A percentile compares a stretch with the other conserved stretches of the same genome.
Evolutionary conservation across 2,888 invertebrate genomes (phyloP).

Genomic region (Cancer borealis): DNA sequence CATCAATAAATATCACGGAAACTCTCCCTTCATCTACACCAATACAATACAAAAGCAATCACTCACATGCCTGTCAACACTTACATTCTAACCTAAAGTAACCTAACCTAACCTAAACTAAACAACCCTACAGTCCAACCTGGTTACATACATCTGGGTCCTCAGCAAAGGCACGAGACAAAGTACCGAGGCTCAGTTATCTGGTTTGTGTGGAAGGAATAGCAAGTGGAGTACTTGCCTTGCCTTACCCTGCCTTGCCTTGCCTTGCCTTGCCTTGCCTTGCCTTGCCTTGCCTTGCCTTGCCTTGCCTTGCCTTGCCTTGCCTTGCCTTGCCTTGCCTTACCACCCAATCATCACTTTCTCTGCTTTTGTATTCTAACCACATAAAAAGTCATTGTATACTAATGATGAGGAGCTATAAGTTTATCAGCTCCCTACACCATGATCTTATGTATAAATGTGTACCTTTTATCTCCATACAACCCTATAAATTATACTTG

Average conservation of each 20-base stretch:
- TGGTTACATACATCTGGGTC: not conserved
- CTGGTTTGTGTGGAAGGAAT: not conserved
- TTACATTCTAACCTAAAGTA: not conserved
- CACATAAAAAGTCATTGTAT: not conserved
- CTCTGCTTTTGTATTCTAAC: not conserved
- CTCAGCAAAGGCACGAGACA: not conserved
- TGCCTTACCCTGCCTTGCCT: not conserved
- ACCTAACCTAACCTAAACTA: not conserved
- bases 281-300: not conserved
- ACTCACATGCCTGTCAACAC: not conserved
- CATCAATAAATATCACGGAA: not conserved
- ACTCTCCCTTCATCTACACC: not conserved
- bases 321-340: not conserved
- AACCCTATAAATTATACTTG: not conserved
- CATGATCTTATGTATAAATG: not conserved
- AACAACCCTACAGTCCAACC: not conserved
- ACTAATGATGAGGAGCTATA: not conserved
- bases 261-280: not conserved
- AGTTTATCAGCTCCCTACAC: not conserved
- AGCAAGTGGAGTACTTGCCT: not conserved
- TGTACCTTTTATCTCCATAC: not conserved
- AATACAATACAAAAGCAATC: not conserved
- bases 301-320: not conserved
- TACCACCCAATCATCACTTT: not conserved
- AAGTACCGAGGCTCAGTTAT: not conserved